Percentiles rank a stretch among this genome's conserved stretches.
phyloP scores from a whole-genome alignment of 2,888 invertebrate genomes.

The Drosophila tripunctata region DNA sequence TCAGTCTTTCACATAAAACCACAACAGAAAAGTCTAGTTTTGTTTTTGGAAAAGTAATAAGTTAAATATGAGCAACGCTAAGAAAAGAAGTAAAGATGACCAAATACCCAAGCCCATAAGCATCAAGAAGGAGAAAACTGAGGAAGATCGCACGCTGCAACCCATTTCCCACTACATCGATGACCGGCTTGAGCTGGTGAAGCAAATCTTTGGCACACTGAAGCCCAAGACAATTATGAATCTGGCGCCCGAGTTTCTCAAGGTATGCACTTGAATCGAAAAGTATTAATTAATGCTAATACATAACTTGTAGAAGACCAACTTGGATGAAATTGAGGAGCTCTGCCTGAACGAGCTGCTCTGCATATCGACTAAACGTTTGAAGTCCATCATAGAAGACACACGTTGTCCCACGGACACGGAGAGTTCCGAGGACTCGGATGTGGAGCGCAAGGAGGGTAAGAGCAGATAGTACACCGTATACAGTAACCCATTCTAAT shows the following conservation, averaged over 20 bases:
- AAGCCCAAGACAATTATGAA: conserved; percentile 86
- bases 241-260: conserved; percentile 86
- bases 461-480: neutral
- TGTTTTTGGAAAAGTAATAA: neutral
- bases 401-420: conserved; percentile 84
- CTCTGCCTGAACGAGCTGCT: conserved; percentile 87
- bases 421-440: conserved; percentile 83
- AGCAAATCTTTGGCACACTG: conserved; percentile 86
- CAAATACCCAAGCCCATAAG: conserved; percentile 82
- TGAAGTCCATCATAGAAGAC: conserved; percentile 85
- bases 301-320: conserved; percentile 61
- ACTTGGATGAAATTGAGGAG: conserved; percentile 86
- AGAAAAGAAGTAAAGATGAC: conserved; percentile 67
- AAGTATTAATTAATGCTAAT: neutral
- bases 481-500: too few relatives aligned
- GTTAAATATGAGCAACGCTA: conserved; percentile 72
- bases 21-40: conserved; percentile 6
- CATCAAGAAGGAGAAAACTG: conserved; percentile 82
- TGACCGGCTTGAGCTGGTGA: conserved; percentile 87
- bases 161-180: conserved; percentile 86
- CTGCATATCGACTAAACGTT: conserved; percentile 87
- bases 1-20: conserved; percentile 21
- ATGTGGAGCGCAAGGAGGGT: conserved; percentile 82
- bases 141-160: conserved; percentile 85
- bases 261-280: conserved; percentile 62